phyloP scores from a whole-genome alignment of 2,797 vertebrate species.

The Nasua narica region DNA sequence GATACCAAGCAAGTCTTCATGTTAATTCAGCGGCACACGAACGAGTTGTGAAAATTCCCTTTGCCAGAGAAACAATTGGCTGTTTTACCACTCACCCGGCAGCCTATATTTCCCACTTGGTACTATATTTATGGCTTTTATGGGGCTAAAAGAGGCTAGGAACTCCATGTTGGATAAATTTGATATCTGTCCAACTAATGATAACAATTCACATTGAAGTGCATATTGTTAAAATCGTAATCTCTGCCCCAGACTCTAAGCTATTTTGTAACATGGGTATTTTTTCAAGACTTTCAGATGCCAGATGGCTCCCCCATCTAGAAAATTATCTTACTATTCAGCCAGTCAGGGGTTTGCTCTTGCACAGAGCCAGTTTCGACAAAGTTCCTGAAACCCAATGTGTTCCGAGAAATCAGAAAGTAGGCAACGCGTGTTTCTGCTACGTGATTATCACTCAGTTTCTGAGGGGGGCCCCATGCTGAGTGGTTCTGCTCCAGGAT shows the following conservation, averaged over 20 bases:
- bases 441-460: neutral
- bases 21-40: constrained; percentile 74
- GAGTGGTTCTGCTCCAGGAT: neutral
- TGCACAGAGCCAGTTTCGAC: constrained; percentile 59
- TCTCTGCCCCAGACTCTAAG: constrained; percentile 58
- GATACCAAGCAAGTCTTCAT: constrained; percentile 75
- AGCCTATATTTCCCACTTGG: constrained; percentile 59
- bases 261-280: constrained; percentile 66
- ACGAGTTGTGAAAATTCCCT: constrained; percentile 77
- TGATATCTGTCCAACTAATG: constrained; percentile 52
- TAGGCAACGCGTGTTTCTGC: neutral
- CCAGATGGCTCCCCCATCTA: constrained; percentile 56
- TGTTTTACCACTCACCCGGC: constrained; percentile 41
- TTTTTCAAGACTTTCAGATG: constrained; percentile 79
- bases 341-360: constrained; percentile 67
- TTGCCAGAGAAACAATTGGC: constrained; percentile 70
- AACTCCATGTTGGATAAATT: constrained; percentile 48
- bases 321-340: constrained; percentile 16
- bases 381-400: constrained; percentile 40
- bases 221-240: constrained; percentile 62
- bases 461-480: neutral
- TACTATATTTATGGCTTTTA: constrained; percentile 65
- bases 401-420: neutral
- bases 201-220: constrained; percentile 62
- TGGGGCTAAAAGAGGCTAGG: constrained; percentile 41